Conservation (phyloP, 2,797 vertebrate species). For the Aeoliscus strigatus region DNA sequence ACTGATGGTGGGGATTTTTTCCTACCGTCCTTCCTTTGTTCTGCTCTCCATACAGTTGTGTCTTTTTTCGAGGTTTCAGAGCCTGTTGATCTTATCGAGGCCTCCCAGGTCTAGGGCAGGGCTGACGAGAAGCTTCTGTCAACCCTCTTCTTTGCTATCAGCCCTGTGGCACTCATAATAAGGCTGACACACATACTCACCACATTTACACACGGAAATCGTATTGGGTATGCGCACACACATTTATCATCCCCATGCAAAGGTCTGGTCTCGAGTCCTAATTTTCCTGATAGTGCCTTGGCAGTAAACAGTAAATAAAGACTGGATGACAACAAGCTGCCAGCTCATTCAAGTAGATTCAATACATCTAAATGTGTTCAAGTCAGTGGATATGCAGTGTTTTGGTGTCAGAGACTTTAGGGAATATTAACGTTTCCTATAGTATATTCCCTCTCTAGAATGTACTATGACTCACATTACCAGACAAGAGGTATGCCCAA, state of each 20-base stretch:
- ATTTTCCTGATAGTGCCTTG: slow-evolving; percentile 34
- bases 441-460: too few relatives aligned
- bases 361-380: slow-evolving; percentile 40
- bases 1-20: slow-evolving; percentile 69
- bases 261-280: slow-evolving; percentile 35
- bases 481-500: too few relatives aligned
- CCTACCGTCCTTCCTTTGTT: slow-evolving; percentile 35
- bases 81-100: slow-evolving; percentile 68
- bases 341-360: slow-evolving; percentile 59
- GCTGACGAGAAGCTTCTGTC: slow-evolving; percentile 60
- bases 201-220: slow-evolving; percentile 28
- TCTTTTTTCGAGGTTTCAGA: slow-evolving; percentile 61
- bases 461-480: slow-evolving; percentile 36
- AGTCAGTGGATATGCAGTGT: too few relatives aligned
- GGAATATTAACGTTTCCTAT: slow-evolving; percentile 11
- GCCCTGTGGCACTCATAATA: slow-evolving; percentile 53
- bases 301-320: slow-evolving; percentile 41
- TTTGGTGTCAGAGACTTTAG: slow-evolving; percentile 16
- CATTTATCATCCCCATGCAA: slow-evolving; percentile 51
- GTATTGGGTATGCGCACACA: slow-evolving; percentile 3
- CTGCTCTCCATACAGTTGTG: slow-evolving; percentile 54
- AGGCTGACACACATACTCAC: slow-evolving; percentile 55
- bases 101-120: slow-evolving; percentile 67
- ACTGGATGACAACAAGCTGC: slow-evolving; percentile 38
- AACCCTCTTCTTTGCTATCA: slow-evolving; percentile 56